Evolutionary conservation across 1,140 invertebrate species (phyloP).

Genomic region (Periplaneta americana): DNA sequence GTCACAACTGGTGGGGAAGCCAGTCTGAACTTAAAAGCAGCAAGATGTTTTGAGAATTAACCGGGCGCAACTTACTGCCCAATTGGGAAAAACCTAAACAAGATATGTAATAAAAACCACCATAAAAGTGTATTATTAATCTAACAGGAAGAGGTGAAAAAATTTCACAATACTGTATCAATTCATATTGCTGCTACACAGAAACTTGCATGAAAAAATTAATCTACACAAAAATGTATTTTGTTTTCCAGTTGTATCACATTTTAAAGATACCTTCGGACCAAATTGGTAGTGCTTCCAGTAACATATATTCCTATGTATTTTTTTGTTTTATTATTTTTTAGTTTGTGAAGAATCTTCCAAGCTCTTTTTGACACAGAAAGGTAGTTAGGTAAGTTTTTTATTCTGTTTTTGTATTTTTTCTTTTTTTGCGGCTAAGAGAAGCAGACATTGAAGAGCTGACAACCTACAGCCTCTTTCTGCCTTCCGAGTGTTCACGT

Average conservation of each 20-base stretch:
- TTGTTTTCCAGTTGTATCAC: slow-evolving; percentile 13
- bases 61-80: background rate
- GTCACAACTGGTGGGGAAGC: background rate
- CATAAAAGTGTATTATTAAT: background rate
- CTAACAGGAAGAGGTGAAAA: background rate
- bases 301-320: slow-evolving; percentile 17
- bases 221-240: slow-evolving; percentile 14
- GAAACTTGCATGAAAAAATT: slow-evolving; percentile 16
- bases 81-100: background rate
- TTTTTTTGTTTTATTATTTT: slow-evolving; percentile 17
- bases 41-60: background rate
- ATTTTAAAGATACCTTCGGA: slow-evolving; percentile 14
- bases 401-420: slow-evolving; percentile 8
- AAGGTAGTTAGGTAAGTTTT: slow-evolving; percentile 15
- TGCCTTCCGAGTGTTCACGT: slow-evolving; percentile 11
- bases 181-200: slow-evolving; percentile 19
- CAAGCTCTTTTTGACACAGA: slow-evolving; percentile 18
- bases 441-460: slow-evolving; percentile 19
- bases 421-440: slow-evolving; percentile 15
- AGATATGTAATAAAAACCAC: background rate
- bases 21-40: background rate
- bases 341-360: slow-evolving; percentile 14
- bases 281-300: slow-evolving; percentile 18
- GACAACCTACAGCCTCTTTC: slow-evolving; percentile 17
- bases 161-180: slow-evolving; percentile 13